Base-by-base conservation (phyloP, 2,113 vertebrate genomes). In the Callithrix jacchus region DNA sequence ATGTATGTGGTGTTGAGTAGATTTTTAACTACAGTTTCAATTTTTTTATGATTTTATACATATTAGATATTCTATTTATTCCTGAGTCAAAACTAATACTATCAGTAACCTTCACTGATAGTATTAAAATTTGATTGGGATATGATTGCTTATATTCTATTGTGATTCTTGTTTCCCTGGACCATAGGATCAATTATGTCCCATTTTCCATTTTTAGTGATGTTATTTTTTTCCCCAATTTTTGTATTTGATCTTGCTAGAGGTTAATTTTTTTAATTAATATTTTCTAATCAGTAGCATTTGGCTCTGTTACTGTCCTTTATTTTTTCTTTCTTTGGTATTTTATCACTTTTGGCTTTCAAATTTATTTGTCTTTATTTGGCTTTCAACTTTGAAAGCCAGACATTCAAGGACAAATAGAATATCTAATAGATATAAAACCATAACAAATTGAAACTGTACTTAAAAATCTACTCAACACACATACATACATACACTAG, bases 121-220 rank as follows among this genome's bases (percentile, higher is more conserved):
- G 17, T 82, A 90, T 90, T 52, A 54, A 40, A 11, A 64, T 87
- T 91, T 87, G 1, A 71, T 52, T 90, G 10, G 35, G 68, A 93
- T 71, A 25, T 2, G 17, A 23, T 70, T 76, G 3, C 58, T 87
- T 90, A 42, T 13, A 74, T 80, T 30, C 37, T 49, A 37, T 16
- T 86, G 3, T 58, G 14, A 87, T 71, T 87, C 87, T 87, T 37
- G 21, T 76, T 58, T 73, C 32, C 11, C 14, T 79, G 25, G 68
- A 71, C n/a, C 52, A 8, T 27, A 61, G 47, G 27, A 61, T 81
- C 81, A 25, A 54, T 66, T n/a, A 61, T 83, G 23, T 21, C 9
- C 30, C 3, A 2, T 76, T 80, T 95, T 82, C 20, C 40, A 83
- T 54, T 87, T 18, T 76, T 68, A 30, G 35, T 85, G 1, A 68